These are phyloP conservation scores for Clarias platycephalus DNA, from an alignment of 2,797 vertebrate genomes.

Conservation along the genomic window DNA sequence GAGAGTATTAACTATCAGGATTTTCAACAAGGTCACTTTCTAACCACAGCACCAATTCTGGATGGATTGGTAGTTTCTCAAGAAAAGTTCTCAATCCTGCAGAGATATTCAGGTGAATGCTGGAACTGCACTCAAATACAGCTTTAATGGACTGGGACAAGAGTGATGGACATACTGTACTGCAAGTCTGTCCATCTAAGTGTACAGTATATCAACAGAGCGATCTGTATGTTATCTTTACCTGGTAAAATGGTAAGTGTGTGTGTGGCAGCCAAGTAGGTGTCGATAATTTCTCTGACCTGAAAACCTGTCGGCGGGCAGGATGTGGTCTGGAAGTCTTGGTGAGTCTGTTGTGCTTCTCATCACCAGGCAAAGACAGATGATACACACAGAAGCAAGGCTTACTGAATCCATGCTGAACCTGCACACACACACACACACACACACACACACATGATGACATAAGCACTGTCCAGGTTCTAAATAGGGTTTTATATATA, in stretches of 20 bases:
- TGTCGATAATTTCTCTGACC: conserved; percentile 39
- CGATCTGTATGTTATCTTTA: neutral
- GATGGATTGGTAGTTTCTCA: neutral
- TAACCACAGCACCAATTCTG: neutral
- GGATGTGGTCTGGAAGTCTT: conserved; percentile 33
- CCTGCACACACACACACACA: conserved; percentile 36
- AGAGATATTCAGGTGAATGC: neutral
- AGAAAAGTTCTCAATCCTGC: neutral
- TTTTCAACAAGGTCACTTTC: neutral
- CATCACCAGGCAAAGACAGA: conserved; percentile 46
- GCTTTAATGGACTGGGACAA: neutral
- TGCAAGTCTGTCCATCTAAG: neutral
- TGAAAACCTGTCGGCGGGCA: conserved; percentile 27
- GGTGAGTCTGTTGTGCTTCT: conserved; percentile 44
- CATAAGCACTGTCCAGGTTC: neutral
- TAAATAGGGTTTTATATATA: too few species aligned
- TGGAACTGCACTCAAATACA: neutral
- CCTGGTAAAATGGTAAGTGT: neutral
- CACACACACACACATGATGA: neutral
- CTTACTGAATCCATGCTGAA: conserved; percentile 44
- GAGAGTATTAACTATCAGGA: neutral
- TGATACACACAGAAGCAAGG: conserved; percentile 43
- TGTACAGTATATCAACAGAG: neutral
- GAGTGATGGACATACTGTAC: neutral
- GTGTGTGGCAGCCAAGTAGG: neutral